Evolutionary conservation across 2,888 invertebrate species (phyloP), one percentile per base, ranked within the genome.

Genomic region (Mesopsocus fuscifrons): DNA sequence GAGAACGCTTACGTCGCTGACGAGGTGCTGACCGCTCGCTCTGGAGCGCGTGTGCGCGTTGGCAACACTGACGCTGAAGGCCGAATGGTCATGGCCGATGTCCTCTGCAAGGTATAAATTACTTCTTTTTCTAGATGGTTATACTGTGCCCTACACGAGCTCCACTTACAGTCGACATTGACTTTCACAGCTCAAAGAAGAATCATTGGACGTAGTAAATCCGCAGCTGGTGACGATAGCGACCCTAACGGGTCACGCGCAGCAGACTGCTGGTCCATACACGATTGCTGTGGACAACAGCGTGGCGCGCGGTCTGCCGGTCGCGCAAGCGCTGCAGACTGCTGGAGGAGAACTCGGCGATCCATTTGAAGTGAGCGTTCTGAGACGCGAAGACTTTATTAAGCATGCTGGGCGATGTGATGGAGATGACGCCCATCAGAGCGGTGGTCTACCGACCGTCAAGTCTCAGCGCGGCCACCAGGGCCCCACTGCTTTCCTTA

Each of bases 41-140:
- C 83, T 48, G 88, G 89, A 3, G 70, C 71, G n/a, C 68, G 85
- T 46, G 75, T 92, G 42, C 72, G 92, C 45, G 71, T 95, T 40
- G 84, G 83, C 44, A 94, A 95, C 63, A 94, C 94, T 3, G 94
- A 95, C 65, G 91, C 92, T 41, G 94, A 95, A 64, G 94, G 94
- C 2, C 70, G 92, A 45, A 79, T 91, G 80, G 80, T 81, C 34
- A 88, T 92, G 88, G 79, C 80, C 31, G 91, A 92, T 66, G 74
- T 84, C 20, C 69, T 92, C 22, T 82, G 78, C 55, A 72, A 72
- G 61, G 75, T 79, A 64, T 69, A 68, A 52, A 38, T 38, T 20
- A n/a, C n/a, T n/a, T n/a, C n/a, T n/a, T n/a, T n/a, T n/a, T n/a
- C n/a, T n/a, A n/a, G n/a, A n/a, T n/a, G n/a, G n/a, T n/a, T n/a